Evolutionary conservation across 2,888 invertebrate genomes (phyloP).

Genomic region (Platerodrilus igneus): DNA sequence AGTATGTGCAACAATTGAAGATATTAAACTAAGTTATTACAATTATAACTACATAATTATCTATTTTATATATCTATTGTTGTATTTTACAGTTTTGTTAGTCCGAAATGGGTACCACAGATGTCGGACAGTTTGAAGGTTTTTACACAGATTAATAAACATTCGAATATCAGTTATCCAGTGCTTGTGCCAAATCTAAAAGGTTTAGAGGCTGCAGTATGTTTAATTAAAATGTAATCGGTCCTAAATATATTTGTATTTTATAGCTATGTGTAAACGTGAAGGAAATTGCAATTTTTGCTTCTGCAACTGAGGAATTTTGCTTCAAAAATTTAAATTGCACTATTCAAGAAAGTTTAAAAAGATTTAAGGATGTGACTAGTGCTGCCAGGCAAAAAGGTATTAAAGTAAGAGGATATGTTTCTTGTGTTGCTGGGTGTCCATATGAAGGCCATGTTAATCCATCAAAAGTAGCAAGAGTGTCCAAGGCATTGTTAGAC

Average conservation of each 20-base stretch:
- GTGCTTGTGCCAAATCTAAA: conserved; percentile 91
- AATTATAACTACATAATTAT: no score
- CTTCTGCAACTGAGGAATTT: conserved; percentile 91
- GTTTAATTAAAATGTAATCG: no score
- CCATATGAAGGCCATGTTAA: conserved; percentile 88
- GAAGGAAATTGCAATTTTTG: conserved; percentile 91
- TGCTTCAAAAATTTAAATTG: conserved; percentile 92
- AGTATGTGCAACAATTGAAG: no score
- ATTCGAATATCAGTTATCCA: conserved; percentile 73
- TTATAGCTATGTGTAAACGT: conserved; percentile 66
- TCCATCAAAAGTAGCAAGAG: conserved; percentile 73
- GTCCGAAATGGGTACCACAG: conserved; percentile 98
- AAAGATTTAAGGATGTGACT: conserved; percentile 69
- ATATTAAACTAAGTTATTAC: no score
- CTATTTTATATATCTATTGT: no score
- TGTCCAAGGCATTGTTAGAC: conserved; percentile 65
- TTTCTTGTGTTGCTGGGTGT: conserved; percentile 94
- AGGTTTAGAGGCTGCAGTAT: conserved; percentile 82
- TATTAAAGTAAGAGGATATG: conserved; percentile 82
- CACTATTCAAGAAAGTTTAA: conserved; percentile 76
- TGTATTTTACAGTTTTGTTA: conserved; percentile 81
- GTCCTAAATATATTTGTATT: conserved; percentile 6
- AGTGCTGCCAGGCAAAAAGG: conserved; percentile 64
- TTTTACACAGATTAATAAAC: conserved; percentile 63
- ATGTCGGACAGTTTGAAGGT: conserved; percentile 89